Conservation (phyloP, 2,797 vertebrate genomes). For the Arctocebus calabarensis region DNA sequence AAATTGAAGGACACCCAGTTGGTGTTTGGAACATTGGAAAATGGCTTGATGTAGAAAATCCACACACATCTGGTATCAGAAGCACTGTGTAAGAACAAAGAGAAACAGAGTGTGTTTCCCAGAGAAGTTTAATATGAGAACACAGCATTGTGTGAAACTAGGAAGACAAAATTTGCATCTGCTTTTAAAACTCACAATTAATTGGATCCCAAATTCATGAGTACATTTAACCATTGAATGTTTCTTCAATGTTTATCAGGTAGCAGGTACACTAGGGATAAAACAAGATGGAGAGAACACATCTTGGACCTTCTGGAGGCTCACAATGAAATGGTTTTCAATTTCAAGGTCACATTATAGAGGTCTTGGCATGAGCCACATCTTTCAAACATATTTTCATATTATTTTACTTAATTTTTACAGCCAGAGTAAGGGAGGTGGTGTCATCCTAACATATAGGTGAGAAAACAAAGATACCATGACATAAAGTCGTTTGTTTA, state of each 20-base stretch:
- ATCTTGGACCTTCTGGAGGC: not conserved
- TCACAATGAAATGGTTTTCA: not conserved
- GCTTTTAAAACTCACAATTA: not conserved
- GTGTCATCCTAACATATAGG: not conserved
- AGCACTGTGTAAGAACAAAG: not conserved
- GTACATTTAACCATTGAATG: not conserved
- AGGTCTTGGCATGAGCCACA: not conserved
- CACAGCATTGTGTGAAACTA: not conserved
- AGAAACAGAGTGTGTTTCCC: not conserved
- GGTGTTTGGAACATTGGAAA: not conserved
- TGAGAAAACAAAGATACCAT: not conserved
- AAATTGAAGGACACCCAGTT: not conserved
- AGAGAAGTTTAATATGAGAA: not conserved
- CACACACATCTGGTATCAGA: not conserved
- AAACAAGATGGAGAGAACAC: not conserved
- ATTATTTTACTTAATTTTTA: not conserved
- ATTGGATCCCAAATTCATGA: not conserved
- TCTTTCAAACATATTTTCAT: not conserved
- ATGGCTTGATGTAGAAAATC: not conserved
- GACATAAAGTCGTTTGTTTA: not conserved
- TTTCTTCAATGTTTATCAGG: not conserved
- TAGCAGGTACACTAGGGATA: no score
- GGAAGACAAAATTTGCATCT: not conserved
- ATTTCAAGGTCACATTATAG: not conserved
- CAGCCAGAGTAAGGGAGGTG: not conserved